Evolutionary conservation across 2,113 vertebrate genomes (phyloP).

Genomic region (Sinosuthora webbiana): DNA sequence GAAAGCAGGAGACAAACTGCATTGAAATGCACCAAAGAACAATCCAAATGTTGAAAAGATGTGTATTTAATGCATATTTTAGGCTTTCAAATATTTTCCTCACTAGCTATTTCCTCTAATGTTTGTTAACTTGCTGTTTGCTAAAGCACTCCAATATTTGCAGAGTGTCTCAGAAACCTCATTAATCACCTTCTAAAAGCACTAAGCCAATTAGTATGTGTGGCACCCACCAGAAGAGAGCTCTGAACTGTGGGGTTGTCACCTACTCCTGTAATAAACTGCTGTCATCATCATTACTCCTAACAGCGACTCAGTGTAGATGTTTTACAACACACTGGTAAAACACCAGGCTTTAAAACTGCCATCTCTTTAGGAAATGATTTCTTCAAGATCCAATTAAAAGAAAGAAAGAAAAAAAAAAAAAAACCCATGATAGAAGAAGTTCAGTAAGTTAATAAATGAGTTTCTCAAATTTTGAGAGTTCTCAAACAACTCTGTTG

Average conservation of each 20-base stretch:
- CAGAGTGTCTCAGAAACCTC: neutral
- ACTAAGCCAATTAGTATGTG: neutral
- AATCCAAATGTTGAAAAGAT: neutral
- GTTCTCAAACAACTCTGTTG: neutral
- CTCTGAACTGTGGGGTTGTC: neutral
- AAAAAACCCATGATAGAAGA: too few relatives aligned
- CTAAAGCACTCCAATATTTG: neutral
- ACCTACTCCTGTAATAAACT: neutral
- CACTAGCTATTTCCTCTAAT: neutral
- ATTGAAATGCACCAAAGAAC: neutral
- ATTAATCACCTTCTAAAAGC: constrained; percentile 9
- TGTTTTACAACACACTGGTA: neutral
- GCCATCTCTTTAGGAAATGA: neutral
- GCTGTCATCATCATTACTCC: neutral
- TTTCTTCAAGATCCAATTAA: neutral
- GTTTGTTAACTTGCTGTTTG: neutral
- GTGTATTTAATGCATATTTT: neutral
- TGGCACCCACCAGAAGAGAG: neutral
- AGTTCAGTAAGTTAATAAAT: neutral
- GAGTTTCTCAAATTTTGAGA: neutral
- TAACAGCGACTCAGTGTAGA: neutral
- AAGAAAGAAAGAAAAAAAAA: too few relatives aligned
- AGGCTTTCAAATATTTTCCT: neutral
- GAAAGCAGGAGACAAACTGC: neutral
- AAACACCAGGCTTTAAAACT: neutral